Conservation (phyloP, 2,888 invertebrate genomes). For the Fragum whitleyi region DNA sequence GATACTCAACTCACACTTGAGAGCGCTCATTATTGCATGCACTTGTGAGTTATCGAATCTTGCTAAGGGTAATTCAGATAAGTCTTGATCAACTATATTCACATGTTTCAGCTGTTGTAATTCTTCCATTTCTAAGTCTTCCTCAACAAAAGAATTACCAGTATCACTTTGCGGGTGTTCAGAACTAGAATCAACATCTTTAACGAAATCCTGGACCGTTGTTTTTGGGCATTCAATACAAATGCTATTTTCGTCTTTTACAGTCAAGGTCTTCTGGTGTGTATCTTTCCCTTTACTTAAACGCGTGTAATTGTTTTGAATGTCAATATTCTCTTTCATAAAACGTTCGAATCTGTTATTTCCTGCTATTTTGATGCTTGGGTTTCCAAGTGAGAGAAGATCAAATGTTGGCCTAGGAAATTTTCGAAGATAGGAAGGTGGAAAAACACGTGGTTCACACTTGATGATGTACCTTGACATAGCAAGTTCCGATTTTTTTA, state of each 20-base stretch:
- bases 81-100: neutral
- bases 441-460: conserved; percentile 54
- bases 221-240: too few relatives aligned
- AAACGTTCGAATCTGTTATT: neutral
- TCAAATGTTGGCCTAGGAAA: neutral
- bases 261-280: too few relatives aligned
- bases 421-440: conserved; percentile 58
- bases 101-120: neutral
- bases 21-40: conserved; percentile 76
- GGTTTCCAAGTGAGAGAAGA: neutral
- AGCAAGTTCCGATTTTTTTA: conserved; percentile 80
- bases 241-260: too few relatives aligned
- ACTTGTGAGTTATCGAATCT: conserved; percentile 79
- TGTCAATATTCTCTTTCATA: neutral
- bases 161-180: too few relatives aligned
- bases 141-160: too few relatives aligned
- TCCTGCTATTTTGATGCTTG: neutral
- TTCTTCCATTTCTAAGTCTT: neutral
- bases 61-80: conserved; percentile 33
- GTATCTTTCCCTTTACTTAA: neutral
- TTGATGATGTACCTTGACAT: conserved; percentile 66
- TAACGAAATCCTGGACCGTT: too few relatives aligned
- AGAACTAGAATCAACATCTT: too few relatives aligned
- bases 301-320: neutral
- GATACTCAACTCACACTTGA: conserved; percentile 79